Evolutionary conservation across 2,888 invertebrate genomes (phyloP), one percentile per base, ranked within the genome.

Genomic region (Caenorhabditis angaria): DNA sequence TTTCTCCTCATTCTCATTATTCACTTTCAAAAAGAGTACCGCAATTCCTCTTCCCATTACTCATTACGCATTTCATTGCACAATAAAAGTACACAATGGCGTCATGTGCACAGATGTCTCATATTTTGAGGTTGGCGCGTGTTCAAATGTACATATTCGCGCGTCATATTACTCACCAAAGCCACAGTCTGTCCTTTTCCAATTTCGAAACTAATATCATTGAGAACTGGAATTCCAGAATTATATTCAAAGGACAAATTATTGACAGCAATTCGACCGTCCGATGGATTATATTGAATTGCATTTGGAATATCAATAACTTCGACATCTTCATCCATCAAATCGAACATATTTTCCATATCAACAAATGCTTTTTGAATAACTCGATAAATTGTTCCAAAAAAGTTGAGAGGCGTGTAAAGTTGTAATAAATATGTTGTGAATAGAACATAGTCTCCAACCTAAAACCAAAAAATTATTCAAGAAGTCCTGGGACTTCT

Each of bases 261-360:
- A 28, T 91, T 91, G 89, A 97, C 96, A 88, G 95, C 94, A 29
- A 99, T 92, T 61, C 86, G 80, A 41, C 90, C 90, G 62, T 91
- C 91, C 53, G 91, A 90, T 12, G 93, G 89, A 2, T 90, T 82
- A 57, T 97, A 88, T 0, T 92, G 91, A 0, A 91, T 91, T 10
- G 95, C 94, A 62, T 93, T 92, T 0, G 92, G 91, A 0, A 92
- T 91, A 89, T 97, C 95, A 61, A 78, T 80, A 2, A 85, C 92
- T 90, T 97, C 96, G 62, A 93, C 92, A 54, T 93, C 92, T 85
- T 94, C 94, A 48, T 93, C 91, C 85, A 99, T 90, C 74, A 99
- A 89, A 82, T 97, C 96, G 88, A 97, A 95, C 97, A 99, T 97
- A 88, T 97, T 97, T 89, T 99, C 97, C 97, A 97, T 97, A 87